phyloP scores from a whole-genome alignment of 2,113 vertebrate species.

The Girardinichthys multiradiatus region DNA sequence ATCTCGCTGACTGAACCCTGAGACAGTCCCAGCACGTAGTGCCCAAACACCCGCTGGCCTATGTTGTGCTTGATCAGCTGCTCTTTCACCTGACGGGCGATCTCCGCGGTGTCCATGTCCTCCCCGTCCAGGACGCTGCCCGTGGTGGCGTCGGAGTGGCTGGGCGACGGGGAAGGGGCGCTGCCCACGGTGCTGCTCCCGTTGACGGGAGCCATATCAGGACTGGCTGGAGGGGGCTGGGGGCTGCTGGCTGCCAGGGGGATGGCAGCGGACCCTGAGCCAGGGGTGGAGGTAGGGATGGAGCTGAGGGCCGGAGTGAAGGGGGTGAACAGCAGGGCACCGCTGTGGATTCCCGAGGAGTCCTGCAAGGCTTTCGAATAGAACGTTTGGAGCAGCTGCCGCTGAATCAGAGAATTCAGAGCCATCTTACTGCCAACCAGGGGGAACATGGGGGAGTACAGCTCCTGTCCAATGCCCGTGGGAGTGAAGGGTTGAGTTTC shows the following conservation, averaged over 20 bases:
- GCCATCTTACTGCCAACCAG: conserved; percentile 96
- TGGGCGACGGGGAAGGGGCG: conserved; percentile 87
- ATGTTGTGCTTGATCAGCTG: conserved; percentile 99
- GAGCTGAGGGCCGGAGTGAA: conserved; percentile 76
- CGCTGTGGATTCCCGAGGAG: conserved; percentile 81
- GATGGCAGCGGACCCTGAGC: conserved; percentile 90
- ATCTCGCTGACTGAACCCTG: conserved; percentile 98
- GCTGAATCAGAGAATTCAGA: conserved; percentile 96
- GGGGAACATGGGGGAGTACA: conserved; percentile 94
- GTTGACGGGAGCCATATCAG: conserved; percentile 86
- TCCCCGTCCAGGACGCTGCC: conserved; percentile 89
- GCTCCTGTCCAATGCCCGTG: conserved; percentile 96
- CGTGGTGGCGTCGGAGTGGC: conserved; percentile 88
- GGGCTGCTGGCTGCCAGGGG: conserved; percentile 92
- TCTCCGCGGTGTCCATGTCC: conserved; percentile 96
- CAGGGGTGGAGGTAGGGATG: conserved; percentile 79
- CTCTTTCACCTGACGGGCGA: conserved; percentile 96
- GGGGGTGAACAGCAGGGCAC: conserved; percentile 91
- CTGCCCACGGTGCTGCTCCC: conserved; percentile 86
- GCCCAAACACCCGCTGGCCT: conserved; percentile 96
- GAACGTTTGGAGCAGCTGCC: conserved; percentile 98
- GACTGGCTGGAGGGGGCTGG: conserved; percentile 82
- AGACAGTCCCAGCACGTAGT: conserved; percentile 96
- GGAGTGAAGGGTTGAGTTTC: conserved; percentile 95
- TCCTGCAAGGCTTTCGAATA: conserved; percentile 99